Evolutionary conservation across 2,888 invertebrate genomes (phyloP), one percentile per base, ranked within the genome.

Genomic region (Chironomus tentans): DNA sequence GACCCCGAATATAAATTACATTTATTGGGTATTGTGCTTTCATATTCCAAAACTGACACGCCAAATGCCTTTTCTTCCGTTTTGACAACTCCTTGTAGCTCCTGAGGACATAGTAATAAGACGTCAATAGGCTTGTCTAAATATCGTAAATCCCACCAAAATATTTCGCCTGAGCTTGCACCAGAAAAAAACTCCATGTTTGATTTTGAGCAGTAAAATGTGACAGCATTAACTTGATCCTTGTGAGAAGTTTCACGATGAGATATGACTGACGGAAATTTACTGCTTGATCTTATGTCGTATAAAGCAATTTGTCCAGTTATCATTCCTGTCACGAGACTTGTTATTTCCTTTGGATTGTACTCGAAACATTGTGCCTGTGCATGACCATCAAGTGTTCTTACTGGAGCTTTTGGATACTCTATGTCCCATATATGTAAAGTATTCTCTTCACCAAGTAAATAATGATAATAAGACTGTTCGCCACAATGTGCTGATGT

Each of bases 391-490:
- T 81, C 82, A 18, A 83, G 70, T 10, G 78, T 80, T 77, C 81
- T 77, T 68, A 81, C 82, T 3, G 83, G 83, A 71, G 79, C 81
- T 77, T 83, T 83, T 10, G 83, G 83, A 78, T 82, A 83, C 76
- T 82, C 83, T 13, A 74, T 68, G 15, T 74, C 74, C 74, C 74
- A 74, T 13, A 74, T 47, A n/a, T 68, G 28, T 1, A 68, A 12
- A 1, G 47, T 68, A 48, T 74, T 74, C 2, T 15, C 13, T 48
- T 74, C 74, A 7, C 47, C 74, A 68, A 48, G 68, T n/a, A 68
- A 28, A 68, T 74, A 74, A 47, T 74, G 13, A 38, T 22, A 65
- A 47, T 74, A 74, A 15, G 62, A 68, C 15, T 74, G 68, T 10
- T 68, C 13, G 0, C 74, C 68, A n/a, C 47, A 21, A 18, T 74